Evolutionary conservation across 92 coral and sea anemone species (phyloP), one percentile per base, ranked within the genome.

Genomic region (Parazoanthus atlanticus): DNA sequence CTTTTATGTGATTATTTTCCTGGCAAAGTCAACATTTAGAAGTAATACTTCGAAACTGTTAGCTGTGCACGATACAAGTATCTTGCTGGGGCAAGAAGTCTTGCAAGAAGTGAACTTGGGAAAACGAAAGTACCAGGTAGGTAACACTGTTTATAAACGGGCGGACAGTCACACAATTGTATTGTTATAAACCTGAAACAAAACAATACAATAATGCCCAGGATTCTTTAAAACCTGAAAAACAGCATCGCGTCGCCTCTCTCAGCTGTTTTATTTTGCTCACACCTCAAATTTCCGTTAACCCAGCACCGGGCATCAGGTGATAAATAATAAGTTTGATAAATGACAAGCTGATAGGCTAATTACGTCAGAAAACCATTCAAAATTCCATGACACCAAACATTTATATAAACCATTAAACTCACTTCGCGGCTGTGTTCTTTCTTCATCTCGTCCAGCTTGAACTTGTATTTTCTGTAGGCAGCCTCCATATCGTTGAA

Each of bases 401-500:
- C 36, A 38, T 47, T 80, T 74, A 79, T 15, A 16, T 38, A 72
- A 36, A 56, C 9, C 17, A 12, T n/a, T 19, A 56, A 76, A 4
- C 96, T 77, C 70, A 97, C 99, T 98, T 97, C 99, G 10, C 94
- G 90, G 47, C 94, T 85, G 67, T 97, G 99, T 32, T 95, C 93
- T 46, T 96, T 91, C 86, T 93, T 97, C 70, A 95, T 90, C 76
- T 89, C 90, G 82, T 97, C 99, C 67, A 97, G 91, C 85, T 95
- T 95, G 36, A 85, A 89, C 70, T 95, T 91, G 89, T 92, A 95
- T 66, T 92, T 88, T 74, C 98, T 92, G 94, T 93, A 97, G 77
- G 95, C 94, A 19, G 95, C 92, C 82, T 97, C 98, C 91, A 97
- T 94, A 85, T 97, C 98, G 73, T 93, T 93, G 91, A 97, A 93